Evolutionary conservation across 2,797 vertebrate species (phyloP).

Genomic region (Sebastes trivittatus): DNA sequence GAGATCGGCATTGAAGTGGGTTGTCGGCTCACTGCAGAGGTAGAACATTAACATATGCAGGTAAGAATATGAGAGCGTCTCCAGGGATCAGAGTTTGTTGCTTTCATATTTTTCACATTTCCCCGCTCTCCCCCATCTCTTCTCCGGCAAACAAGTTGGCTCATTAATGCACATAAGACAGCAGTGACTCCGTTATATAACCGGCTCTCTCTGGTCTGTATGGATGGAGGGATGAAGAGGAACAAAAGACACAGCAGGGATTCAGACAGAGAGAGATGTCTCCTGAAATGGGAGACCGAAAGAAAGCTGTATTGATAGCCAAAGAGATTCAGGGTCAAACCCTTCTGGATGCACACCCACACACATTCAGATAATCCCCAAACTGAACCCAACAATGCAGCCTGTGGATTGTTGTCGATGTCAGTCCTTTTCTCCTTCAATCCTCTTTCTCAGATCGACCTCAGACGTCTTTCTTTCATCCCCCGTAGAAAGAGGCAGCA

Average conservation of each 20-base stretch:
- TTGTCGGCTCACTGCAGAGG: background rate
- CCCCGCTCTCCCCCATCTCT: background rate
- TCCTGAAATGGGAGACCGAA: background rate
- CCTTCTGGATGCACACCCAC: background rate
- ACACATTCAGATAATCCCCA: background rate
- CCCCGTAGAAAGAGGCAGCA: background rate
- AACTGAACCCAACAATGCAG: background rate
- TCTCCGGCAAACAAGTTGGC: constrained; percentile 17
- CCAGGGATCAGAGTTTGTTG: background rate
- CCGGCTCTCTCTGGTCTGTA: background rate
- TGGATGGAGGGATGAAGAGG: constrained; percentile 1
- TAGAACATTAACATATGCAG: constrained; percentile 1
- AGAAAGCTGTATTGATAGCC: background rate
- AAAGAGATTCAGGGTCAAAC: constrained; percentile 5
- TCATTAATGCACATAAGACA: constrained; percentile 49
- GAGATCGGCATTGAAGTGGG: background rate
- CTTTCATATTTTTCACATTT: constrained; percentile 13
- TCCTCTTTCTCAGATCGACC: background rate
- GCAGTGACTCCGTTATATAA: constrained; percentile 43
- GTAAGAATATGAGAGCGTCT: background rate
- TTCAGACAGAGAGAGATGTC: background rate
- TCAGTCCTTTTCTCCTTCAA: background rate
- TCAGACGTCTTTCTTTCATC: background rate
- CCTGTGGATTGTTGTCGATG: background rate
- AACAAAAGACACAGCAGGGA: background rate